Percentiles rank a stretch among this genome's conserved stretches.
Conservation (phyloP, 2,797 vertebrate genomes). For the Spatula clypeata region DNA sequence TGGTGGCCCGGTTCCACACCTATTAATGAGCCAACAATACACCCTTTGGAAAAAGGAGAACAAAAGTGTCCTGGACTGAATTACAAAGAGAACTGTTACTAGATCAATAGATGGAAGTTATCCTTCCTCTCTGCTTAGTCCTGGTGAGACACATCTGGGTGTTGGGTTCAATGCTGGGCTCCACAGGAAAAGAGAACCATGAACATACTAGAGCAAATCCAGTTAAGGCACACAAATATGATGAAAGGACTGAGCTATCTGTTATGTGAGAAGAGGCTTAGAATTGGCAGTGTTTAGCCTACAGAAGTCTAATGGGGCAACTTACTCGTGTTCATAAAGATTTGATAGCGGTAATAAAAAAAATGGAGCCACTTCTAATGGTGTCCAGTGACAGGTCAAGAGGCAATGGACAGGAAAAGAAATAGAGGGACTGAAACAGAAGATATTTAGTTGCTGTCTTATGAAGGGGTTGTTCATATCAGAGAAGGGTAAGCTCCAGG, state of each 20-base stretch:
- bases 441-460: no score
- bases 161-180: neutral
- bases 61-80: neutral
- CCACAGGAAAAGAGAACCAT: neutral
- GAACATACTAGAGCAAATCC: neutral
- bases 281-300: neutral
- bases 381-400: neutral
- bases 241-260: neutral
- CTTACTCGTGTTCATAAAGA: neutral
- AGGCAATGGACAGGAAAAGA: neutral
- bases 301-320: neutral
- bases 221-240: neutral
- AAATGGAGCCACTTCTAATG: neutral
- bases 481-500: no score
- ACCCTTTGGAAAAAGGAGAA: neutral
- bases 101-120: rapidly evolving
- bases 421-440: neutral
- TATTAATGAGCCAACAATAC: neutral
- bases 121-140: neutral
- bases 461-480: no score
- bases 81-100: neutral
- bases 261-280: rapidly evolving
- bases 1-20: neutral
- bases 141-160: neutral
- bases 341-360: rapidly evolving